phyloP scores from a whole-genome alignment of 2,113 vertebrate genomes.

The Pachycephala philippinensis region DNA sequence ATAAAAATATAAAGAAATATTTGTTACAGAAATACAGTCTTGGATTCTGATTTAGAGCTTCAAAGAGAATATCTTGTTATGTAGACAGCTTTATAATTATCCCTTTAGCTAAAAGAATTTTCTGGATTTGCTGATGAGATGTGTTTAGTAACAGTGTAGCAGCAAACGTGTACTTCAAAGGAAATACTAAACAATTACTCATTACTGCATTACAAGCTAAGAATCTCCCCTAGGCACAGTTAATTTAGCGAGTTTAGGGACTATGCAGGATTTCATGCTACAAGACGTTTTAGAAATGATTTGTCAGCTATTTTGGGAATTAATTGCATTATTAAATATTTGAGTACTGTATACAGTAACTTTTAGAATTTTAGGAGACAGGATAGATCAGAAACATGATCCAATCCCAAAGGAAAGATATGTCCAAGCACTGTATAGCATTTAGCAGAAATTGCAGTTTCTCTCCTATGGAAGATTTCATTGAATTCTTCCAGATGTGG shows the following conservation, averaged over 20 bases:
- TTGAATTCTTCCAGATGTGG: not conserved
- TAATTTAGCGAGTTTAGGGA: not conserved
- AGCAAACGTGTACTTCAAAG: conserved; percentile 45
- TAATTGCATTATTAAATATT: not conserved
- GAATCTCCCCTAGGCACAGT: not conserved
- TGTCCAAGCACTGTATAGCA: not conserved
- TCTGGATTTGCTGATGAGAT: conserved; percentile 44
- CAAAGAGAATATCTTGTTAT: conserved; percentile 1
- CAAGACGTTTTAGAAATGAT: conserved; percentile 17
- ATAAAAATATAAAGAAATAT: not conserved
- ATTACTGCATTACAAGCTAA: conserved; percentile 19
- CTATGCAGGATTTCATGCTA: not conserved
- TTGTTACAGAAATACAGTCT: not conserved
- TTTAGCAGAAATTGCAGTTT: not conserved
- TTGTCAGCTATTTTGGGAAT: conserved; percentile 22
- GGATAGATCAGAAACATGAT: not conserved
- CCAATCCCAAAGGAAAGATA: not conserved
- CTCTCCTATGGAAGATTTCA: not conserved
- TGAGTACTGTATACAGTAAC: not conserved
- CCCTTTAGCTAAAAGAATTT: conserved; percentile 6
- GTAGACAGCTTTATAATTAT: conserved; percentile 35
- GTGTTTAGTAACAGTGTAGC: conserved; percentile 2
- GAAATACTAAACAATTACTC: conserved; percentile 45
- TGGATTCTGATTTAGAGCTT: not conserved
- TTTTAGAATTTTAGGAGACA: not conserved